A percentile compares a stretch with the other conserved stretches of the same genome.
phyloP scores from a whole-genome alignment of 2,888 invertebrate genomes.

The Alsophila aescularia region DNA sequence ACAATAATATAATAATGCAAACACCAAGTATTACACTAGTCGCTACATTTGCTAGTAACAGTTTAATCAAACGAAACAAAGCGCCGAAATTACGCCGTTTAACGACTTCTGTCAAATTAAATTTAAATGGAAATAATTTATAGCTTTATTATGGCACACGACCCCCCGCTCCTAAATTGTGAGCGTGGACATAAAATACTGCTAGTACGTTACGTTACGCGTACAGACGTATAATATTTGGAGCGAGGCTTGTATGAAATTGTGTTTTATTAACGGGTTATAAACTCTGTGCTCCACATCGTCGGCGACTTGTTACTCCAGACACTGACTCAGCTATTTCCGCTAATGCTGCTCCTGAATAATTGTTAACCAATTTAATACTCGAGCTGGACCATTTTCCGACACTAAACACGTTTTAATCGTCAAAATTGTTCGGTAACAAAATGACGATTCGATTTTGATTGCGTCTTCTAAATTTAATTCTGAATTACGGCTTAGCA shows the following conservation, averaged over 20 bases:
- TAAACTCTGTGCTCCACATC: conserved; percentile 77
- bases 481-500: conserved; percentile 19
- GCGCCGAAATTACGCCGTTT: conserved; percentile 64
- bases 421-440: conserved; percentile 43
- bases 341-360: conserved; percentile 66
- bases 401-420: conserved; percentile 56
- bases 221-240: conserved; percentile 55
- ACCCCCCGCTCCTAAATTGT: conserved; percentile 73
- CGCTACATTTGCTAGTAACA: conserved; percentile 57
- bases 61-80: conserved; percentile 76
- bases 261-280: conserved; percentile 83
- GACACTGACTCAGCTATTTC: conserved; percentile 64
- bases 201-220: conserved; percentile 59
- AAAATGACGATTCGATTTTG: conserved; percentile 36
- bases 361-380: conserved; percentile 76
- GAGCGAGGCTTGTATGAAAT: conserved; percentile 74
- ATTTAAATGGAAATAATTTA: conserved; percentile 82
- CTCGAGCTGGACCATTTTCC: conserved; percentile 50
- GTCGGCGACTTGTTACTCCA: conserved; percentile 76
- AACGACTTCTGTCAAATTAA: conserved; percentile 80
- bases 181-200: conserved; percentile 77
- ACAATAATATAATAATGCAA: conserved; percentile 2
- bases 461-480: conserved; percentile 29
- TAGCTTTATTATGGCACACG: conserved; percentile 79
- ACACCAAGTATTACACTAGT: conserved; percentile 25